Percentiles rank a stretch among this genome's conserved stretches.
Evolutionary conservation across 2,113 vertebrate species (phyloP).

Genomic region (Calyptomena viridis): DNA sequence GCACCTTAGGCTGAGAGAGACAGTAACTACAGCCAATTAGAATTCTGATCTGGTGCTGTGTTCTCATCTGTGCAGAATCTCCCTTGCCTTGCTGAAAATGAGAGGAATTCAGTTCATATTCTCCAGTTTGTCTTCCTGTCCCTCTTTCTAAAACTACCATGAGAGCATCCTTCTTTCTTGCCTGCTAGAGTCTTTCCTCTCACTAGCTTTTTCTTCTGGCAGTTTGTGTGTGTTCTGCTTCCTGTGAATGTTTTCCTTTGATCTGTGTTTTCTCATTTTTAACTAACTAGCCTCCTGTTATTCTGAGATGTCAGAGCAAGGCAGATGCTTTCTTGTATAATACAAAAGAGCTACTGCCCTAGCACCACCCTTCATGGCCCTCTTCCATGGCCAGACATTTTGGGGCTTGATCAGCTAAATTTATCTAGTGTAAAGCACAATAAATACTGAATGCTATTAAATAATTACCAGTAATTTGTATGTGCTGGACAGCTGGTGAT

Average conservation of each 20-base stretch:
- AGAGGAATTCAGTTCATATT: neutral
- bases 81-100: neutral
- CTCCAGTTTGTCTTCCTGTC: neutral
- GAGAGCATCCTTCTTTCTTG: neutral
- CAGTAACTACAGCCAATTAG: neutral
- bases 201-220: neutral
- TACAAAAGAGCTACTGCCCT: neutral
- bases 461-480: neutral
- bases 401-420: neutral
- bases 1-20: neutral
- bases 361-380: neutral
- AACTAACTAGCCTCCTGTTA: neutral
- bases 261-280: neutral
- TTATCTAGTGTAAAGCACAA: neutral
- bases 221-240: neutral
- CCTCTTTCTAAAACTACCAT: neutral
- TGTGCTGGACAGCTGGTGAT: neutral
- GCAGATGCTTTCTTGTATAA: neutral
- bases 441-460: neutral
- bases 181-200: neutral
- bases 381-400: neutral
- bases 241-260: neutral
- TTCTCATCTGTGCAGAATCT: neutral
- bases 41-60: neutral
- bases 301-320: neutral